Evolutionary conservation across 2,113 vertebrate genomes (phyloP).

Genomic region (Perognathus longimembris): DNA sequence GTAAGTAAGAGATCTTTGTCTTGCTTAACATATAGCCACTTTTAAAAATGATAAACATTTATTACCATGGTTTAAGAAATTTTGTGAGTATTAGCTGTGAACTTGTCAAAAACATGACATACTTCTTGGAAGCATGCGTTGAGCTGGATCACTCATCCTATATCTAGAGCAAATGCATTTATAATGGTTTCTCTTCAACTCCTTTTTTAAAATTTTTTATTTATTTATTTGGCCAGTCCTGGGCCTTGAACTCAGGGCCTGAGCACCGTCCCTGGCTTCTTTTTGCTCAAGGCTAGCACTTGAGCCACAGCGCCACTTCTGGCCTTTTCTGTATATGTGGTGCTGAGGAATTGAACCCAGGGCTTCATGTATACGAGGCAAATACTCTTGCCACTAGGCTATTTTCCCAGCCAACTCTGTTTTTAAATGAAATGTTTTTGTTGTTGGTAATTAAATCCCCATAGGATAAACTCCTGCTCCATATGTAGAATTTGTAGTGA

Average conservation of each 20-base stretch:
- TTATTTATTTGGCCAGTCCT: too few species aligned
- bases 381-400: too few species aligned
- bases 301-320: too few species aligned
- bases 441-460: slow-evolving; percentile 15
- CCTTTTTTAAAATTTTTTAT: too few species aligned
- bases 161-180: slow-evolving; percentile 12
- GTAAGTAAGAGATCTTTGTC: slow-evolving; percentile 89
- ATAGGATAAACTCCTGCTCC: background rate
- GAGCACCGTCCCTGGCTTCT: too few species aligned
- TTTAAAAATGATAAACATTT: slow-evolving; percentile 21
- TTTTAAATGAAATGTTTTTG: slow-evolving; percentile 37
- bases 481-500: background rate
- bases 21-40: slow-evolving; percentile 1
- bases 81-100: background rate
- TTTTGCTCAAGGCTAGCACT: too few species aligned
- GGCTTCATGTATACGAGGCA: too few species aligned
- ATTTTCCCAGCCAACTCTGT: too few species aligned
- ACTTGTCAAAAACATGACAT: background rate
- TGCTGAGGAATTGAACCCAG: too few species aligned
- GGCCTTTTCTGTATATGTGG: too few species aligned
- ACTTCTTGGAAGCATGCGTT: background rate
- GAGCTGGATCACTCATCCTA: background rate
- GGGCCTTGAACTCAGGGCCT: too few species aligned
- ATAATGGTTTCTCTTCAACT: background rate
- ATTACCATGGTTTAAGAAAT: background rate